phyloP scores from a whole-genome alignment of 1,140 invertebrate species.

The Belonocnema kinseyi region DNA sequence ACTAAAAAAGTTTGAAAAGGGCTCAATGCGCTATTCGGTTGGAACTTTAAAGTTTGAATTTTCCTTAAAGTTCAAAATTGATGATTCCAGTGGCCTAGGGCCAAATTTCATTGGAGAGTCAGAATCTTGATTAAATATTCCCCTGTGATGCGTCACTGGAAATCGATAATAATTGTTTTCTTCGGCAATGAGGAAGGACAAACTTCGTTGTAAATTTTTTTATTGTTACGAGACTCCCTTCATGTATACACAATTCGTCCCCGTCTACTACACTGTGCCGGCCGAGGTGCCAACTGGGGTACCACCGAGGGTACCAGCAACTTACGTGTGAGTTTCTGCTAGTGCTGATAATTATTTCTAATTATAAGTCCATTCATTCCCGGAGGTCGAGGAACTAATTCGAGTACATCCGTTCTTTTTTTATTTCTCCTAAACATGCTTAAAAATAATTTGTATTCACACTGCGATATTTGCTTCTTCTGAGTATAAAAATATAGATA shows the following conservation, averaged over 20 bases:
- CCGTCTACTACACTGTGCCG: not conserved
- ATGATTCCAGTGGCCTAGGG: too few species aligned
- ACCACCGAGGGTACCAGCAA: not conserved
- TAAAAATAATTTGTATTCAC: too few species aligned
- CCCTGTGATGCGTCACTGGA: not conserved
- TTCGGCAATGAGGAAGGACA: slow-evolving; percentile 20
- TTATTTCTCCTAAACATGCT: too few species aligned
- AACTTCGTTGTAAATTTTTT: slow-evolving; percentile 11
- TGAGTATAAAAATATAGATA: too few species aligned
- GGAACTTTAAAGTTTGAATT: too few species aligned
- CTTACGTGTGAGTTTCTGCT: slow-evolving; percentile 14
- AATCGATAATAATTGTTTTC: not conserved
- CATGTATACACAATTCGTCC: slow-evolving; percentile 18
- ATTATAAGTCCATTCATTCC: slow-evolving; percentile 14
- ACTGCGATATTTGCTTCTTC: too few species aligned
- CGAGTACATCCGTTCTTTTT: too few species aligned
- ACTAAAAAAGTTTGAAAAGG: too few species aligned
- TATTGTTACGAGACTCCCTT: slow-evolving; percentile 2
- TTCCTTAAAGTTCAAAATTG: too few species aligned
- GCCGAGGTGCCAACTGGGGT: not conserved
- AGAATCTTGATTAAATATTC: not conserved
- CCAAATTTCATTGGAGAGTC: too few species aligned
- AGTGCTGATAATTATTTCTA: slow-evolving; percentile 10
- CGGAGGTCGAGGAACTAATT: not conserved
- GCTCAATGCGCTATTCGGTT: too few species aligned